Evolutionary conservation across 2,888 invertebrate species (phyloP).

Genomic region (Nematopogon swammerdamellus): DNA sequence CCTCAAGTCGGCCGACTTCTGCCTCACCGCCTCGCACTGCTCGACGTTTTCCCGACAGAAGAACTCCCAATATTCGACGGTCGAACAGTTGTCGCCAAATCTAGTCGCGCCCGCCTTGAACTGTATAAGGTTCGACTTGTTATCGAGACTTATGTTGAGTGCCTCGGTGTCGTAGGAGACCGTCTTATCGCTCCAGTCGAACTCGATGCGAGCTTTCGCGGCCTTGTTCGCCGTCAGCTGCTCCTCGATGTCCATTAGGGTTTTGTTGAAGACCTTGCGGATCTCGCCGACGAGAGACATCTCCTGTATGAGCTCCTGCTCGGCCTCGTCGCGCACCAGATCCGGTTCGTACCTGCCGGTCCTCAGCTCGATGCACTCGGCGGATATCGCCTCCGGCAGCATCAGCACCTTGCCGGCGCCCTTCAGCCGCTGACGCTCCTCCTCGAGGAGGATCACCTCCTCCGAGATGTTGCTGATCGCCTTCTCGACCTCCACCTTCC

Average conservation of each 20-base stretch:
- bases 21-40: slow-evolving; percentile 70
- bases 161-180: slow-evolving; percentile 76
- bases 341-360: slow-evolving; percentile 69
- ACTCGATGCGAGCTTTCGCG: slow-evolving; percentile 79
- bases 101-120: slow-evolving; percentile 79
- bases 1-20: slow-evolving; percentile 70
- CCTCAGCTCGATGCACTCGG: slow-evolving; percentile 70
- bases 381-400: slow-evolving; percentile 71
- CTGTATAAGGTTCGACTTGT: slow-evolving; percentile 66
- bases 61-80: slow-evolving; percentile 77
- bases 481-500: slow-evolving; percentile 72
- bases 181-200: slow-evolving; percentile 89
- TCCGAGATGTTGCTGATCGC: slow-evolving; percentile 65
- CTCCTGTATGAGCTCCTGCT: slow-evolving; percentile 75
- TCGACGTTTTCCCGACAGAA: slow-evolving; percentile 76
- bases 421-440: slow-evolving; percentile 64
- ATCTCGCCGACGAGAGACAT: slow-evolving; percentile 68
- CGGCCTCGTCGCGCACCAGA: slow-evolving; percentile 71
- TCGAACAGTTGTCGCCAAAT: slow-evolving; percentile 68
- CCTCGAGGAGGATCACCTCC: slow-evolving; percentile 67
- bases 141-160: slow-evolving; percentile 63
- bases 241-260: slow-evolving; percentile 63
- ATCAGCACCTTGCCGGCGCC: slow-evolving; percentile 64
- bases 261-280: slow-evolving; percentile 57
- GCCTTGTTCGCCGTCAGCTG: slow-evolving; percentile 74